Conservation (phyloP, 2,113 vertebrate genomes). For the Scophthalmus maximus region DNA sequence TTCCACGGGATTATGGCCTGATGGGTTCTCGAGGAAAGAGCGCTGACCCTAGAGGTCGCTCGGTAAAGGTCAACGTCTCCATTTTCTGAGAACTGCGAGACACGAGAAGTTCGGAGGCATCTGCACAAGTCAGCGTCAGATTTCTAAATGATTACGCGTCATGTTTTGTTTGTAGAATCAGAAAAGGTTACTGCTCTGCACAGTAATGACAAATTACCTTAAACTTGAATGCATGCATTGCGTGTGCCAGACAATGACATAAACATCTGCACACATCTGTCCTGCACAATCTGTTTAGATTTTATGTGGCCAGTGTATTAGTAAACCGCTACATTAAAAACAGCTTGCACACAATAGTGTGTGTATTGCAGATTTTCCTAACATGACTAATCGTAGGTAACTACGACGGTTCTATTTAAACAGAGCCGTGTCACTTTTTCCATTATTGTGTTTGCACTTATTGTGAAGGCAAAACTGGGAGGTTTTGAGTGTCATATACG, state of each 20-base stretch:
- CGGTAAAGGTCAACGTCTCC: conserved; percentile 44
- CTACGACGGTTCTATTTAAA: conserved; percentile 1
- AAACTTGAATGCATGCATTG: background rate
- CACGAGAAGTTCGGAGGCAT: conserved; percentile 10
- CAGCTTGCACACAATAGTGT: too few relatives aligned
- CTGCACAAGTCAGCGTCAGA: background rate
- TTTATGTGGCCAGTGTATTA: too few relatives aligned
- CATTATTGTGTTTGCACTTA: background rate
- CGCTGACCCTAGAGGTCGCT: conserved; percentile 36
- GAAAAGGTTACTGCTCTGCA: background rate
- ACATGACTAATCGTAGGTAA: background rate
- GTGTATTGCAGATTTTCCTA: too few relatives aligned
- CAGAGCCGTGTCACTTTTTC: conserved; percentile 6
- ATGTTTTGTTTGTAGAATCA: background rate
- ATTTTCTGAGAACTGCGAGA: conserved; percentile 25
- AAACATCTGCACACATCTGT: too few relatives aligned
- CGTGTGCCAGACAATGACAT: background rate
- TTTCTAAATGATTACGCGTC: conserved; percentile 16
- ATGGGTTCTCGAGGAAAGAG: conserved; percentile 44
- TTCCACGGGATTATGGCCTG: conserved; percentile 39
- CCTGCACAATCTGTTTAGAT: too few relatives aligned
- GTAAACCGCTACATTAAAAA: too few relatives aligned
- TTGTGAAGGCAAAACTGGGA: too few relatives aligned
- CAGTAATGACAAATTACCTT: background rate
- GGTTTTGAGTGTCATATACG: too few relatives aligned